These are phyloP conservation scores for Empidonax traillii DNA, from an alignment of 2,113 vertebrate genomes.

Conservation along the genomic window DNA sequence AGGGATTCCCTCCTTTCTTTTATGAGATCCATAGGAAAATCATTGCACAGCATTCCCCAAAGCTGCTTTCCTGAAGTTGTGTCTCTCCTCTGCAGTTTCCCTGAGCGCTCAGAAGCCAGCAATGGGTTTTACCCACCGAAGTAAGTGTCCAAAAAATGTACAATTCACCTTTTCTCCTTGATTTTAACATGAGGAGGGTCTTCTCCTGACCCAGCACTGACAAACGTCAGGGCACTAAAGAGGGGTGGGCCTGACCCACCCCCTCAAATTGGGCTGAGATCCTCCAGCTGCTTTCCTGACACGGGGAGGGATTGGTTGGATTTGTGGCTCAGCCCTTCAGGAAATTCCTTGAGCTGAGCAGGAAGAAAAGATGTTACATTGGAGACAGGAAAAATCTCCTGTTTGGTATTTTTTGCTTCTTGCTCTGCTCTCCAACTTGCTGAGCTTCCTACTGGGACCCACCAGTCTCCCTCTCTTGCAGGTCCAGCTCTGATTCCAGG, in stretches of 20 bases:
- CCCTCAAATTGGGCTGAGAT: background rate
- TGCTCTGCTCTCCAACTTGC: background rate
- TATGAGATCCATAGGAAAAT: background rate
- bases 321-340: background rate
- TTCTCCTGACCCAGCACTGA: background rate
- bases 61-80: background rate
- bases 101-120: background rate
- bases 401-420: background rate
- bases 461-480: background rate
- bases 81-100: conserved; percentile 25
- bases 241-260: background rate
- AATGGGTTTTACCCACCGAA: background rate
- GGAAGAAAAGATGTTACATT: background rate
- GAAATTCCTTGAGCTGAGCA: background rate
- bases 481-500: background rate
- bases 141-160: background rate
- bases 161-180: background rate
- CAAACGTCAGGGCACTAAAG: background rate
- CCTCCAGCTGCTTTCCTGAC: background rate
- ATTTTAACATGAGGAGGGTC: background rate
- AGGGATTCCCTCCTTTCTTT: background rate
- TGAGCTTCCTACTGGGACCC: background rate
- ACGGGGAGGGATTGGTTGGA: accelerated
- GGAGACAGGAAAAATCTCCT: background rate
- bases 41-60: background rate